A percentile compares a stretch with the other conserved stretches of the same genome.
Conservation (phyloP, 2,888 invertebrate genomes). For the Steinernema scapterisci region DNA sequence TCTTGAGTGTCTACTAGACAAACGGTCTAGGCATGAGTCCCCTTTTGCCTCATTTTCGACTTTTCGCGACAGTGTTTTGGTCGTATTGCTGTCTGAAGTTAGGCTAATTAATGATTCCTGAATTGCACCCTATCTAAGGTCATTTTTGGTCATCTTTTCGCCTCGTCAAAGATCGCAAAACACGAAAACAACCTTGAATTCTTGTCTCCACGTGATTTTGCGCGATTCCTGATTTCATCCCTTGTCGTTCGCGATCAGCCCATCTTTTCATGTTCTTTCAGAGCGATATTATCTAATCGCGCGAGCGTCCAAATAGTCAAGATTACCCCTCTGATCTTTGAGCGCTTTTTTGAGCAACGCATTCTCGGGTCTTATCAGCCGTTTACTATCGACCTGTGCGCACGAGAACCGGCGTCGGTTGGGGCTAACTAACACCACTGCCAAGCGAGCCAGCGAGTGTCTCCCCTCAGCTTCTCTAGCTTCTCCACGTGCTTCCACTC, state of each 20-base stretch:
- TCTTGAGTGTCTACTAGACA: no score
- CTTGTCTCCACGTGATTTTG: constrained; percentile 8
- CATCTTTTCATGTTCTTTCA: background rate
- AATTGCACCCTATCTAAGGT: no score
- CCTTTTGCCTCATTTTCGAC: no score
- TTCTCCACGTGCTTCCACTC: constrained; percentile 17
- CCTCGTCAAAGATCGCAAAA: background rate
- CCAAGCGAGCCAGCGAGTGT: background rate
- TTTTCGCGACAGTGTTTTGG: no score
- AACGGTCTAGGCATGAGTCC: no score
- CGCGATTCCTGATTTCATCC: background rate
- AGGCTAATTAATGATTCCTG: no score
- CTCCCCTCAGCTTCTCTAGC: background rate
- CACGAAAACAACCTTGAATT: constrained; percentile 12
- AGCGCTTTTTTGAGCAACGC: background rate
- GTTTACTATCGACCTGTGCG: background rate
- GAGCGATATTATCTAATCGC: background rate
- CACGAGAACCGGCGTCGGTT: no score
- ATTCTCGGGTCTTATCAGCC: constrained; percentile 9
- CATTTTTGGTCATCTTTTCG: background rate
- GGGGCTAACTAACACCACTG: background rate
- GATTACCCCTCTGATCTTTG: background rate
- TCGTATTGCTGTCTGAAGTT: no score
- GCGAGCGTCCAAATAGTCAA: background rate
- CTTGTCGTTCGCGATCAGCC: background rate